Evolutionary conservation across 2,797 vertebrate species (phyloP), one percentile per base, ranked within the genome.

Genomic region (Eremophila alpestris): DNA sequence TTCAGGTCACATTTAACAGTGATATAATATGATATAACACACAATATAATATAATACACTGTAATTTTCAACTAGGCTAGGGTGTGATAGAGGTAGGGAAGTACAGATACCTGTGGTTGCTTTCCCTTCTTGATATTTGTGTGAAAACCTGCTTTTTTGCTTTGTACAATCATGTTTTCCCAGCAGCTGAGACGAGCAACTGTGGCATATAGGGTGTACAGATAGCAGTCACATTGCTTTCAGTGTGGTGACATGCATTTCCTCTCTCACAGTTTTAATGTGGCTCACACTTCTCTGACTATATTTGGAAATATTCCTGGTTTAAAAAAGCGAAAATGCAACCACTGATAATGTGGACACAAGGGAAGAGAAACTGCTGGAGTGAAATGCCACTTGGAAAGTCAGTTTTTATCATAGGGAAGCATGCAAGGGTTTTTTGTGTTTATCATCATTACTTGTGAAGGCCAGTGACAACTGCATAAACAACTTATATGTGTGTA

Each of bases 281-380:
- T 60, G 43, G 26, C 11, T 86, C 9, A 10, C 11, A 18, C 26
- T 64, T 59, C 24, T 80, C 41, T 87, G 70, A 41, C 74, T 92
- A 40, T 95, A 90, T 87, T 95, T 95, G 90, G 90, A 76, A 87
- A 81, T 83, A 76, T 21, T 77, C 22, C n/a, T 51, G 11, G 21
- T 60, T 87, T 81, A 14, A 77, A 82, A 75, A 89, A 80, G 34
- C 24, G 48, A 74, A 49, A 78, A 52, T 2, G 4, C 16, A 64
- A 38, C 62, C 77, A 38, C 71, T 80, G 87, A 85, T 93, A 93
- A 68, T 10, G 12, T 64, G 24, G 43, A 63, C 26, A 38, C 13
- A 64, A 55, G 26, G 41, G 19, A 83, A 70, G 38, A 89, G 38
- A 77, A 82, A 52, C 74, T 89, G n/a, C 52, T 79, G 43, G 22